Percentiles rank a stretch among this genome's conserved stretches.
Conservation (phyloP, 2,888 invertebrate species). For the Operophtera brumata region DNA sequence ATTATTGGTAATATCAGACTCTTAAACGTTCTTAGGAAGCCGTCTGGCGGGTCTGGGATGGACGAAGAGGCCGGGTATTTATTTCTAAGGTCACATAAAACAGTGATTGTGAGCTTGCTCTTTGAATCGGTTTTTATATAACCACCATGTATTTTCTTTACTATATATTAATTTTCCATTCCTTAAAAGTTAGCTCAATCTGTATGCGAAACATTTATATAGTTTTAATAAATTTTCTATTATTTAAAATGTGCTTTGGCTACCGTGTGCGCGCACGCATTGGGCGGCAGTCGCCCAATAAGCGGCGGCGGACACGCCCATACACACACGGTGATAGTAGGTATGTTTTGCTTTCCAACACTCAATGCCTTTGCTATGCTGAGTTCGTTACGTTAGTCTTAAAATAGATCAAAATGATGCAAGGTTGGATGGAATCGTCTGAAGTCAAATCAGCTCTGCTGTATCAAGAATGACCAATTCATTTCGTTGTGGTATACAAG, state of each 20-base stretch:
- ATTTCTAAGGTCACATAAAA: constrained; percentile 51
- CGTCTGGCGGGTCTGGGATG: constrained; percentile 55
- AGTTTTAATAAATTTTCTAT: constrained; percentile 16
- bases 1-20: constrained; percentile 77
- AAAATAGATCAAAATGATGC: constrained; percentile 11
- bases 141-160: constrained; percentile 2
- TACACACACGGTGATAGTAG: constrained; percentile 29
- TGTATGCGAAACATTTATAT: not conserved
- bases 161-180: constrained; percentile 3
- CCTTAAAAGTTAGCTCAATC: not conserved
- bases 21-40: constrained; percentile 77
- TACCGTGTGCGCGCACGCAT: constrained; percentile 76
- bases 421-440: not conserved
- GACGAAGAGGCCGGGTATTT: constrained; percentile 47
- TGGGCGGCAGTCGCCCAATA: constrained; percentile 71
- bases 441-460: not conserved
- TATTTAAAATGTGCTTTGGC: constrained; percentile 45
- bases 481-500: too few relatives aligned
- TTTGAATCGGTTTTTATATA: constrained; percentile 8
- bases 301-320: constrained; percentile 67
- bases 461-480: not conserved
- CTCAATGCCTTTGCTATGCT: constrained; percentile 12
- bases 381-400: not conserved
- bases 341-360: constrained; percentile 22
- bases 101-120: constrained; percentile 33